Evolutionary conservation across 2,113 vertebrate species (phyloP), one percentile per base, ranked within the genome.

Genomic region (Martes martes): DNA sequence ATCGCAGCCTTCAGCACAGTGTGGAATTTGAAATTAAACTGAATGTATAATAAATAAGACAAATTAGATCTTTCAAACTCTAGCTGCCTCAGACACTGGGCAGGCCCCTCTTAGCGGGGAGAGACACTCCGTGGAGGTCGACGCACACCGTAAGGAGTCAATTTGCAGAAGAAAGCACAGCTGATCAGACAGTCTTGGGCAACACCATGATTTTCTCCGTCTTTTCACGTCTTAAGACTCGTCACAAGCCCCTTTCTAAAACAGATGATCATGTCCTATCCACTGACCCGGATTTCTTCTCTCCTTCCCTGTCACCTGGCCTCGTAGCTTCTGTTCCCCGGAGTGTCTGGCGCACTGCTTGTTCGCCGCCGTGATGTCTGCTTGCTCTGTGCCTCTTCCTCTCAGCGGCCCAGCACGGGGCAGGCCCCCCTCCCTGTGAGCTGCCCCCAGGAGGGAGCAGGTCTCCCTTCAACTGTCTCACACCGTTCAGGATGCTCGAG

Each of bases 211-310:
- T 92, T 71, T 42, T 39, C 13, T 2, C 39, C 50, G 0, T n/a
- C 11, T 9, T 82, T 55, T 11, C 19, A 13, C 0, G 13, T n/a
- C 11, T 2, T 2, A 21, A 42, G 23, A 3, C 42, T 55, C 42
- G 8, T 24, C 55, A 21, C 13, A 31, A 11, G 4, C 0, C 8
- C 15, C 71, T 74, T 52, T 86, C 14, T 52, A 33, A 87, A 76
- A 4, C 31, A 81, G 55, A 19, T 7, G 1, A 11, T 33, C 26
- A 0, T 0, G 0, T 13, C 31, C 18, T 85, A 11, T 15, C 19
- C 18, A 0, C n/a, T 82, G 23, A 47, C 4, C 18, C 3, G 7
- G 15, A 7, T 19, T 42, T 55, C 0, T 80, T 28, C 45, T 52
- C 33, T 21, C 52, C n/a, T 8, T 74, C 1, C 5, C 24, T 65